phyloP scores from a whole-genome alignment of 2,797 vertebrate species.

The Aulostomus chinensis region DNA sequence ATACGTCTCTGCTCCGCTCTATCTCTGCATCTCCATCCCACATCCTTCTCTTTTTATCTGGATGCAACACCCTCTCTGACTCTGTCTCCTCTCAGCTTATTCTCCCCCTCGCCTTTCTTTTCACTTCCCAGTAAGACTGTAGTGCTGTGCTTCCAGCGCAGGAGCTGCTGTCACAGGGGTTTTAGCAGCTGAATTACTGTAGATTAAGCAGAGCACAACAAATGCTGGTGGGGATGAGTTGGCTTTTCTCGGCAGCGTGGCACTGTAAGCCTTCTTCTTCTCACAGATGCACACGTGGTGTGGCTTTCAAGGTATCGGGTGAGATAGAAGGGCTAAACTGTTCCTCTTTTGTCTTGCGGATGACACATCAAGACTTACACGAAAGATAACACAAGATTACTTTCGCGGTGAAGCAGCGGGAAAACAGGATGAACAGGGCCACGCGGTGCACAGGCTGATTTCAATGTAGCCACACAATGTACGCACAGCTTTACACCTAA shows the following conservation, averaged over 20 bases:
- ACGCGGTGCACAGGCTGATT: slow-evolving; percentile 11
- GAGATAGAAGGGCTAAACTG: slow-evolving; percentile 43
- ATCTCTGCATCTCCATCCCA: slow-evolving; percentile 16
- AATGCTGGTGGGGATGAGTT: slow-evolving; percentile 71
- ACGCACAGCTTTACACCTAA: slow-evolving; percentile 16
- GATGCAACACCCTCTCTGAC: slow-evolving; percentile 28
- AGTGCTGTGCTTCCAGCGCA: slow-evolving; percentile 58
- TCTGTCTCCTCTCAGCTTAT: slow-evolving; percentile 19
- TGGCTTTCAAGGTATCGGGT: slow-evolving; percentile 62
- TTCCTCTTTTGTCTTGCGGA: slow-evolving; percentile 42
- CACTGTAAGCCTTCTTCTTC: slow-evolving; percentile 58
- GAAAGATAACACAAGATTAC: slow-evolving; percentile 39
- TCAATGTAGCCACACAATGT: slow-evolving; percentile 9
- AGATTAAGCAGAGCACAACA: slow-evolving; percentile 70
- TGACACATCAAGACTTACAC: slow-evolving; percentile 44
- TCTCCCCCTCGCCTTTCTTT: slow-evolving; percentile 51
- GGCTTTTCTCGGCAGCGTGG: slow-evolving; percentile 62
- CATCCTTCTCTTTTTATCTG: slow-evolving; percentile 42
- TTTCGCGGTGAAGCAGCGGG: slow-evolving; percentile 32
- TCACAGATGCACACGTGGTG: slow-evolving; percentile 35
- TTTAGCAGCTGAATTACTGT: slow-evolving; percentile 68
- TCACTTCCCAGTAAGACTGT: slow-evolving; percentile 37
- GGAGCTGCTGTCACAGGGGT: slow-evolving; percentile 57
- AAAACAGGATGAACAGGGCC: slow-evolving; percentile 25
- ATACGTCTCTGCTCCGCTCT: slow-evolving; percentile 24